These are phyloP conservation scores for Leptarthrus brevirostris DNA, from an alignment of 2,888 invertebrate species.

Conservation along the genomic window DNA sequence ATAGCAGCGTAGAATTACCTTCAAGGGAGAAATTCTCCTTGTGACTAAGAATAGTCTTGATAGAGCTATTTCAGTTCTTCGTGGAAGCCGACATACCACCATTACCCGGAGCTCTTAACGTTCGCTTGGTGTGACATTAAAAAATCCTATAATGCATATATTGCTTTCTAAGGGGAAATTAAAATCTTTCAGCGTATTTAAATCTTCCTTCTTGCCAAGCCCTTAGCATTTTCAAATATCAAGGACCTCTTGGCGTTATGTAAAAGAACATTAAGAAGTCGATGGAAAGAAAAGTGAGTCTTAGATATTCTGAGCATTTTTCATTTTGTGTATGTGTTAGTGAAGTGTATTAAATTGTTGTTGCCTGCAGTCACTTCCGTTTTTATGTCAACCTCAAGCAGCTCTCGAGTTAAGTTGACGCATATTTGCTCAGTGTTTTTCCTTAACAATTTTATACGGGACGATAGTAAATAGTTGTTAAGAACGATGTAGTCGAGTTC, in stretches of 20 bases:
- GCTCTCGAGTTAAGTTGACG: background rate
- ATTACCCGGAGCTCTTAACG: conserved; percentile 48
- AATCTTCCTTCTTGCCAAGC: background rate
- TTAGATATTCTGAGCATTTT: too few species aligned
- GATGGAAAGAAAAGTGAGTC: background rate
- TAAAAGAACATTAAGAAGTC: background rate
- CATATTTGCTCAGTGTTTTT: background rate
- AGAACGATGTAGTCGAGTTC: background rate
- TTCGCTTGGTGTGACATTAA: conserved; percentile 52
- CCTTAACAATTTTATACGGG: background rate
- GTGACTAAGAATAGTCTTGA: conserved; percentile 46
- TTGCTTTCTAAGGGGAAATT: conserved; percentile 52
- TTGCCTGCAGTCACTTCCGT: too few species aligned
- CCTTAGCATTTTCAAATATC: background rate
- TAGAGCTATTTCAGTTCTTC: conserved; percentile 45
- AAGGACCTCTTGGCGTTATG: background rate
- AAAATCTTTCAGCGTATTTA: conserved; percentile 51
- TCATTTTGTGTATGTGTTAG: too few species aligned
- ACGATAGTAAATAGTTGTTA: background rate
- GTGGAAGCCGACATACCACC: conserved; percentile 8
- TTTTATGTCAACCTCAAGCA: background rate
- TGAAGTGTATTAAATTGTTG: too few species aligned
- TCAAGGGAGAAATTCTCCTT: conserved; percentile 48
- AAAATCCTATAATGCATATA: conserved; percentile 51
- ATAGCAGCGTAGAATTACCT: conserved; percentile 48